phyloP scores from a whole-genome alignment of 2,797 vertebrate genomes.

The Mus minutoides region DNA sequence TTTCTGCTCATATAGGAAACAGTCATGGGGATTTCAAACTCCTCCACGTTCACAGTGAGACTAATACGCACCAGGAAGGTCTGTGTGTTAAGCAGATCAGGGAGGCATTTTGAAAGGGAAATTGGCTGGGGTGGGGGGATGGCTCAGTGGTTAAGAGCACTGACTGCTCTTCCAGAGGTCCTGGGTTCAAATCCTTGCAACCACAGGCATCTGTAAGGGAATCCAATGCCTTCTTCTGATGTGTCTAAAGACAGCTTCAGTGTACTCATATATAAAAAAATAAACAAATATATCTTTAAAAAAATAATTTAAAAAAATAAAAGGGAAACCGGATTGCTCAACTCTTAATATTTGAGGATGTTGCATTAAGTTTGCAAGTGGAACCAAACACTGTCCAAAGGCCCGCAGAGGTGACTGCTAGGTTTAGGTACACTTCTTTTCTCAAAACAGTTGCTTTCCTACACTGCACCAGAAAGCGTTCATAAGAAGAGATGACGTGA shows the following conservation, averaged over 20 bases:
- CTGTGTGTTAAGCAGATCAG: conserved; percentile 34
- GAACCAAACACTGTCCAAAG: conserved; percentile 11
- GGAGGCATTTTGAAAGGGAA: conserved; percentile 33
- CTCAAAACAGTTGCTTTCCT: neutral
- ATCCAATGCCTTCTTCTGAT: no score
- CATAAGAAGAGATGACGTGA: neutral
- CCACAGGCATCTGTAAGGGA: no score
- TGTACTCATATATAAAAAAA: no score
- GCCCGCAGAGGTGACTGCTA: neutral
- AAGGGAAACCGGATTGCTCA: conserved; percentile 27
- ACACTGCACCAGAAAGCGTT: neutral
- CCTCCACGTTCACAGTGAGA: conserved; percentile 28
- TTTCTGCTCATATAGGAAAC: neutral
- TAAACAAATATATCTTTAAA: no score
- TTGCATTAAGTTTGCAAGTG: conserved; percentile 51
- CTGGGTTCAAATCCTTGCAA: no score
- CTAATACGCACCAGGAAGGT: neutral
- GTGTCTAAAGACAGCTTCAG: no score
- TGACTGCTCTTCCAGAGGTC: no score
- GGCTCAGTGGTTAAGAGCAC: no score
- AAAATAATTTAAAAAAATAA: neutral
- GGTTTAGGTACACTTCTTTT: neutral
- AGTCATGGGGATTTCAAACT: neutral
- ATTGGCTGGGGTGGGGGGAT: neutral
- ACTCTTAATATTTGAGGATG: conserved; percentile 45